Base-by-base conservation (phyloP, 2,888 invertebrate genomes). In the Aelia acuminata region DNA sequence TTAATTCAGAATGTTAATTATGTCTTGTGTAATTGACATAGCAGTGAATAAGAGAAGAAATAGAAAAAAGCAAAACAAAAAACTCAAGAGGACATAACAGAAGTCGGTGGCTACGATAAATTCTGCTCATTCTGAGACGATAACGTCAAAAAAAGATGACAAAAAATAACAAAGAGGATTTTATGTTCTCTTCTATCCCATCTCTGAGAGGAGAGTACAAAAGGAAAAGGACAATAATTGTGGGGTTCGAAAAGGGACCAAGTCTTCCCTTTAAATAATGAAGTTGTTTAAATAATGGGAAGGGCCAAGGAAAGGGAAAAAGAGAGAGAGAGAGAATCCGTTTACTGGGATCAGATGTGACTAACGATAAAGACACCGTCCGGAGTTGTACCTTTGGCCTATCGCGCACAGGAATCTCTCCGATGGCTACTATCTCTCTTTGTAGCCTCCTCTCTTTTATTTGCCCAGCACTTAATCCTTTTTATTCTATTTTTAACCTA, bases 211-310 rank as follows among this genome's bases (percentile, higher is more conserved):
- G 80, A 43, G 4, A n/a, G 22, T 80, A 80, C 80, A 80, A 80
- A 70, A 70, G 63, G 63, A 70, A 70, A 70, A 80, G 80, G 80
- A 80, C 80, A 43, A 80, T 80, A 80, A 80, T 80, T 80, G 80
- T 80, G 47, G n/a, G 80, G 22, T 47, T 47, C 22, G 43, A 35
- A 47, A 43, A 80, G 43, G n/a, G 80, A 43, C 80, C 43, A 80
- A 80, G 80, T 47, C 80, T 39, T 75, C 15, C 80, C 80, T 80
- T 43, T 80, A 80, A 80, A 80, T 80, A 80, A 80, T 80, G 80
- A 80, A 80, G 80, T 80, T 80, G 80, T 80, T 80, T 80, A 80
- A 80, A 80, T 80, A 80, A 80, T 80, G 80, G 13, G 80, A 43
- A 80, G 80, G 80, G 4, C 35, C 63, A 7, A 70, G 63, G 39